Conservation (phyloP, 2,113 vertebrate genomes). For the Lepus timidus region DNA sequence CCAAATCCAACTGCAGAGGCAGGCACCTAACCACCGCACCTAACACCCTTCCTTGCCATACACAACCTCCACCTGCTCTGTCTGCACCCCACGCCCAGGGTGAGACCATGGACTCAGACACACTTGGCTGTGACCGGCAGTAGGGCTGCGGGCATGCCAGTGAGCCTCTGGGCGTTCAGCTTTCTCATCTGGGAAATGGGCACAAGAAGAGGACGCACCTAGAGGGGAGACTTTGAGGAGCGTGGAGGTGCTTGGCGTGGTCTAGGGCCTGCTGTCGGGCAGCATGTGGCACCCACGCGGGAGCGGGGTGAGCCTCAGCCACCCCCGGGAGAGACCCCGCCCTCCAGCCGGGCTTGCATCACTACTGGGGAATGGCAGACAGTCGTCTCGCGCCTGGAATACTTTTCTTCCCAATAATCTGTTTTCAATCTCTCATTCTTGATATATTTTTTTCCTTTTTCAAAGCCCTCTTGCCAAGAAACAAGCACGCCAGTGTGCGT, state of each 20-base stretch:
- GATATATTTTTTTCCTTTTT: not conserved
- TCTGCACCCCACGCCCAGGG: not conserved
- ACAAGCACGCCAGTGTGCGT: conserved; percentile 43
- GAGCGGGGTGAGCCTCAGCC: not conserved
- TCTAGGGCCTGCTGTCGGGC: not conserved
- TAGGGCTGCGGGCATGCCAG: not conserved
- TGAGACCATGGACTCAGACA: not conserved
- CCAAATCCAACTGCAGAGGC: not conserved
- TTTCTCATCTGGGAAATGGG: conserved; percentile 23
- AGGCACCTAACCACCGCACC: not conserved
- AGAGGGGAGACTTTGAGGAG: not conserved
- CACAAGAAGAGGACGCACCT: not conserved
- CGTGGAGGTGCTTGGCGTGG: not conserved
- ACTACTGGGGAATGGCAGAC: conserved; percentile 80
- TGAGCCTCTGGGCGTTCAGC: not conserved
- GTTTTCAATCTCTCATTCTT: conserved; percentile 83
- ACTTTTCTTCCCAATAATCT: conserved; percentile 82
- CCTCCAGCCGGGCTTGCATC: conserved; percentile 74
- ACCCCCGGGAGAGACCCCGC: conserved; percentile 8
- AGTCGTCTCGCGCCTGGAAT: conserved; percentile 74
- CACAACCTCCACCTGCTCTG: not conserved
- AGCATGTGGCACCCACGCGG: not conserved
- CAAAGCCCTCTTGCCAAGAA: conserved; percentile 73
- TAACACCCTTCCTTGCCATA: not conserved
- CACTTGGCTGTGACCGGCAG: not conserved